These are phyloP conservation scores for Urosaurus nigricauda DNA, from an alignment of 2,797 vertebrate species.

Conservation along the genomic window DNA sequence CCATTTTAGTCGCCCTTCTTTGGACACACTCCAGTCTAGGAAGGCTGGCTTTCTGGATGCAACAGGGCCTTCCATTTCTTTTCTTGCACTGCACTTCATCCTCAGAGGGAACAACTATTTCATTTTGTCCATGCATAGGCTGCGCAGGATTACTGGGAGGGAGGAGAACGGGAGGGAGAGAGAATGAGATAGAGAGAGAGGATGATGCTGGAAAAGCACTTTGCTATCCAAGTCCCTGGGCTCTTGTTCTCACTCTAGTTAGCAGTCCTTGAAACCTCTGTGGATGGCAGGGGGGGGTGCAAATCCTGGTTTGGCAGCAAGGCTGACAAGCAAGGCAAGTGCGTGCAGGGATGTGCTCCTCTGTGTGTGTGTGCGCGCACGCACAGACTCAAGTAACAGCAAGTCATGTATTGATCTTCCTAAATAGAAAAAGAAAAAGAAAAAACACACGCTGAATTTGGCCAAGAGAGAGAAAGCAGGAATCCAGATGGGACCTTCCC, in stretches of 20 bases:
- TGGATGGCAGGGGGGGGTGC: not conserved
- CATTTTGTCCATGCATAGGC: not conserved
- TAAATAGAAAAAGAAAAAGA: conserved; percentile 68
- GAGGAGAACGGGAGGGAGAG: accelerated
- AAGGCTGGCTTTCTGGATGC: no score
- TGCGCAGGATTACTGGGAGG: no score
- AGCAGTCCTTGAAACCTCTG: not conserved
- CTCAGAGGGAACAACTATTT: not conserved
- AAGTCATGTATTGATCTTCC: conserved; percentile 71
- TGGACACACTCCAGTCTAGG: no score
- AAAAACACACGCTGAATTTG: conserved; percentile 57
- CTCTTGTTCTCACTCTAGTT: conserved; percentile 32
- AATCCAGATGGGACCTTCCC: conserved; percentile 55
- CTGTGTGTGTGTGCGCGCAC: conserved; percentile 62
- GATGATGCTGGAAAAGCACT: conserved; percentile 1
- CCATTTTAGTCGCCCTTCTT: no score
- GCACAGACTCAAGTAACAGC: conserved; percentile 59
- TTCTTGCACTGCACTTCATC: not conserved
- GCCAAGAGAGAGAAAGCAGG: conserved; percentile 60
- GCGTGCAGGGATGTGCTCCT: conserved; percentile 56
- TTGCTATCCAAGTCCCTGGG: not conserved
- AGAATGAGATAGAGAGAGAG: not conserved
- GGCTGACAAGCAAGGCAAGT: not conserved
- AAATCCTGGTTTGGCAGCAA: accelerated
- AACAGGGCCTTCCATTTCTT: no score